Evolutionary conservation across 2,888 invertebrate species (phyloP).

Genomic region (Diarsia mendica): DNA sequence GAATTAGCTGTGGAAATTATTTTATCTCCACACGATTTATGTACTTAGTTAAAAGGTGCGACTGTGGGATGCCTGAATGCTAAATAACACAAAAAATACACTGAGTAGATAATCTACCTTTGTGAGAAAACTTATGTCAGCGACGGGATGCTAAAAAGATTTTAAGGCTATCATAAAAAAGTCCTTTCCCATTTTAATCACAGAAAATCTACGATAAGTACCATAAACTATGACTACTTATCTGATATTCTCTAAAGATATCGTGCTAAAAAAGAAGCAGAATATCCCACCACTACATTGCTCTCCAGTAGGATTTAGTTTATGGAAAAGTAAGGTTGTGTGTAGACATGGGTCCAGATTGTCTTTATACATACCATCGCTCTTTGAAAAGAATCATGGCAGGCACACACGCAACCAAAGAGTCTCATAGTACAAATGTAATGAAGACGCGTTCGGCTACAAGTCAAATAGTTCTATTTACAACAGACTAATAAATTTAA

Average conservation of each 20-base stretch:
- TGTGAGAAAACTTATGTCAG: slow-evolving; percentile 7
- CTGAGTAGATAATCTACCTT: slow-evolving; percentile 7
- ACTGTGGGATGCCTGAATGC: neutral
- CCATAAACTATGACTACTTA: slow-evolving; percentile 49
- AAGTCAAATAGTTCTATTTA: neutral
- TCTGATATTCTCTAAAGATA: slow-evolving; percentile 50
- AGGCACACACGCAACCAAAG: neutral
- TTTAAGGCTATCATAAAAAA: slow-evolving; percentile 41
- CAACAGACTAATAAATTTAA: neutral
- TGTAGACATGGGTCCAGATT: neutral
- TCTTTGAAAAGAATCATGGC: neutral
- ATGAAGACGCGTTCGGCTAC: neutral
- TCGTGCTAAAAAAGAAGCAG: slow-evolving; percentile 33
- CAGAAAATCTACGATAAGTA: slow-evolving; percentile 38
- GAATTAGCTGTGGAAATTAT: neutral
- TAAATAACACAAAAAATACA: neutral
- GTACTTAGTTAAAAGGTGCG: neutral
- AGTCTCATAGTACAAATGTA: neutral
- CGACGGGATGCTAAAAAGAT: slow-evolving; percentile 8
- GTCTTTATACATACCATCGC: neutral
- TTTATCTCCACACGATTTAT: slow-evolving; percentile 3
- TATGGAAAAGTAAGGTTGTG: slow-evolving; percentile 30
- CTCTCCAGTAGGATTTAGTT: slow-evolving; percentile 50
- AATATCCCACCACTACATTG: slow-evolving; percentile 11
- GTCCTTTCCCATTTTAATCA: slow-evolving; percentile 36